Evolutionary conservation across 1,140 invertebrate genomes (phyloP).

Genomic region (Phthorimaea operculella): DNA sequence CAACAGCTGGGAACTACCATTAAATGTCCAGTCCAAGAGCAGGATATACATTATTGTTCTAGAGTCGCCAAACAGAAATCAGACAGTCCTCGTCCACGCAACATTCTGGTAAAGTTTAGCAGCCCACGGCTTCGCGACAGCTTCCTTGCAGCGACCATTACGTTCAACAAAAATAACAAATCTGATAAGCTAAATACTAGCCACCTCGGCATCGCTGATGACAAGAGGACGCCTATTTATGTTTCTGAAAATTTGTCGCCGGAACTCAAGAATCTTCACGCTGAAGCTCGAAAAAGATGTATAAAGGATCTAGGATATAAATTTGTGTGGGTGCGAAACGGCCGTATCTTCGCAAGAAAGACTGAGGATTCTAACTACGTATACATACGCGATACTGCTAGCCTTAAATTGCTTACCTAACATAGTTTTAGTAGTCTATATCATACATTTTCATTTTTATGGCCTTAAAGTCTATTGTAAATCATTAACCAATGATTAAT

Average conservation of each 20-base stretch:
- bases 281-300: not conserved
- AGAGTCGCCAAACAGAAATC: constrained; percentile 1
- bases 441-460: not conserved
- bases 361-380: not conserved
- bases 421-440: not conserved
- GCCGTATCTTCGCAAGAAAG: constrained; percentile 3
- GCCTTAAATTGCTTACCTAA: not conserved
- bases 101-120: not conserved
- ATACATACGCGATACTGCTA: not conserved
- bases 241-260: constrained; percentile 5
- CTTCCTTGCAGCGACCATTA: not conserved
- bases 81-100: not conserved
- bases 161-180: constrained; percentile 3
- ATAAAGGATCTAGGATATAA: not conserved
- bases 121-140: not conserved
- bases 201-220: not conserved
- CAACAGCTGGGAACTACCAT: not conserved
- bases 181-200: constrained; percentile 1
- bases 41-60: not conserved
- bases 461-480: not conserved
- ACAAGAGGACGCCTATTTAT: not conserved
- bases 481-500: not conserved
- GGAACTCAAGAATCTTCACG: constrained; percentile 1
- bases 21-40: not conserved
- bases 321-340: constrained; percentile 4